These are phyloP conservation scores for Halocaridina rubra DNA, from an alignment of 2,888 invertebrate genomes.

Conservation along the genomic window DNA sequence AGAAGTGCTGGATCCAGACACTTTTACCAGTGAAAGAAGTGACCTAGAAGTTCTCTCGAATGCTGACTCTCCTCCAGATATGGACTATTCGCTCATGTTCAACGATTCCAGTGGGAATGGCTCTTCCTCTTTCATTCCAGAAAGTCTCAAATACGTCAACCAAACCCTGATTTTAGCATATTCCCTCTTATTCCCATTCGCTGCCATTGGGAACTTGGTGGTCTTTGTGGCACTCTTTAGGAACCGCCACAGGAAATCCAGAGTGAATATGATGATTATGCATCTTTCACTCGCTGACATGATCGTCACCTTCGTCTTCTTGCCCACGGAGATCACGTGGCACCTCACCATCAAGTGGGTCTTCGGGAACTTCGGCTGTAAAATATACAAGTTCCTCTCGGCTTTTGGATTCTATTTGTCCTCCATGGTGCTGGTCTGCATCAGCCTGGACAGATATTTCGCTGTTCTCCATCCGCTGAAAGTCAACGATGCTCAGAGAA, in stretches of 20 bases:
- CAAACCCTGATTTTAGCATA: constrained; percentile 73
- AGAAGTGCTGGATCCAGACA: not conserved
- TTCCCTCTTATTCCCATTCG: constrained; percentile 74
- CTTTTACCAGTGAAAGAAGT: not conserved
- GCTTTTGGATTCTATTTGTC: constrained; percentile 83
- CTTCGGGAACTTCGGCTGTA: constrained; percentile 81
- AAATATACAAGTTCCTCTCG: constrained; percentile 77
- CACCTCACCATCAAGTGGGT: constrained; percentile 80
- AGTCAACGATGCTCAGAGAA: constrained; percentile 72
- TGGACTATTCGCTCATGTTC: not conserved
- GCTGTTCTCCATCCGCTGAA: constrained; percentile 80
- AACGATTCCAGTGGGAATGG: constrained; percentile 12
- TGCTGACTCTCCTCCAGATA: too few relatives aligned
- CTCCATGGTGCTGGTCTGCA: constrained; percentile 79
- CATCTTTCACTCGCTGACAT: constrained; percentile 83
- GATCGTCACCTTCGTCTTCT: constrained; percentile 82
- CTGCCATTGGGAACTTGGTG: constrained; percentile 79
- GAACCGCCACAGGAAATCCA: constrained; percentile 68
- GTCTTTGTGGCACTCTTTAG: constrained; percentile 78
- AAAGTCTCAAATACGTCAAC: constrained; percentile 32
- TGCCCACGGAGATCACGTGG: constrained; percentile 76
- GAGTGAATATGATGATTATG: constrained; percentile 78
- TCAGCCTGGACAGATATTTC: constrained; percentile 82
- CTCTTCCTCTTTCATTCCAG: not conserved
- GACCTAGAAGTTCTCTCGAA: not conserved